Conservation (phyloP, 2,797 vertebrate genomes). For the Erpetoichthys calabaricus region DNA sequence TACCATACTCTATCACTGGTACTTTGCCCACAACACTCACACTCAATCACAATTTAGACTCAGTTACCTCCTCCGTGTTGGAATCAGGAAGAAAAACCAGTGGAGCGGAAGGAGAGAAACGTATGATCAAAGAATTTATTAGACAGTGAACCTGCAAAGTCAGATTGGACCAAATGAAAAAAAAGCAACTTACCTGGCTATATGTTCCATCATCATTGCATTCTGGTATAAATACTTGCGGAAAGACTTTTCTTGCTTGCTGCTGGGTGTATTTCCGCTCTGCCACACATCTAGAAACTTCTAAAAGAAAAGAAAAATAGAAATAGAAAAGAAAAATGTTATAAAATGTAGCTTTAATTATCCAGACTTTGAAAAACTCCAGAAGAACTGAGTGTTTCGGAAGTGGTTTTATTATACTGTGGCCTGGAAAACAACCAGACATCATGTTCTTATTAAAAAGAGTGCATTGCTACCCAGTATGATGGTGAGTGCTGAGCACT, state of each 20-base stretch:
- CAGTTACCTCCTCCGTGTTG: too few relatives aligned
- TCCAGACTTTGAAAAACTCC: background rate
- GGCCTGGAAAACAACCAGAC: constrained; percentile 49
- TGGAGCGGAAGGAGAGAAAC: too few relatives aligned
- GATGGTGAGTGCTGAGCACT: constrained; percentile 39
- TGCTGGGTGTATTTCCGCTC: constrained; percentile 96
- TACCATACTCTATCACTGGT: too few relatives aligned
- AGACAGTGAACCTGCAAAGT: too few relatives aligned
- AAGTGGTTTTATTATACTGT: constrained; percentile 37
- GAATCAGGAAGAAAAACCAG: too few relatives aligned
- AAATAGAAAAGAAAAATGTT: constrained; percentile 5
- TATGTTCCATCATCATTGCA: constrained; percentile 91
- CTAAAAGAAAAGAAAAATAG: constrained; percentile 31
- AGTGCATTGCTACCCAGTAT: constrained; percentile 15
- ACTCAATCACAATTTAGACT: too few relatives aligned
- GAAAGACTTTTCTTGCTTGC: constrained; percentile 86
- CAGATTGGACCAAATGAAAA: too few relatives aligned
- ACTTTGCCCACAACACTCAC: too few relatives aligned
- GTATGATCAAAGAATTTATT: too few relatives aligned
- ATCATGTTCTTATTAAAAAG: constrained; percentile 35
- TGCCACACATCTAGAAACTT: constrained; percentile 87
- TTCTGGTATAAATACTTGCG: constrained; percentile 89
- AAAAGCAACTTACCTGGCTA: constrained; percentile 58
- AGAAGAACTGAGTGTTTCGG: constrained; percentile 42
- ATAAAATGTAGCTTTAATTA: constrained; percentile 1